A percentile compares a stretch with the other conserved stretches of the same genome.
Conservation (phyloP, 2,113 vertebrate species). For the Thoracochromis brauschi region DNA sequence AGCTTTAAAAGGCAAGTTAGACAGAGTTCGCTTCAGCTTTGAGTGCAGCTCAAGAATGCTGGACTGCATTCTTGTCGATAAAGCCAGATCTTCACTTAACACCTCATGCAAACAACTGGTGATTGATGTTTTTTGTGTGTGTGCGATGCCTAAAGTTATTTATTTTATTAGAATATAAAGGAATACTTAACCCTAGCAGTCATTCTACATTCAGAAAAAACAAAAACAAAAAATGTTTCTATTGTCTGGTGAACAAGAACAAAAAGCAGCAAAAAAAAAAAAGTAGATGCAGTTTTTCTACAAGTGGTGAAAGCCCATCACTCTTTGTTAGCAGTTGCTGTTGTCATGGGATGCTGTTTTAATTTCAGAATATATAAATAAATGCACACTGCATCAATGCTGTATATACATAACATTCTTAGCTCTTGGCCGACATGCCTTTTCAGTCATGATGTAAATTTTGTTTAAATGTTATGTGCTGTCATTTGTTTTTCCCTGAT, state of each 20-base stretch:
- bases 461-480: neutral
- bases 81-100: neutral
- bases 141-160: neutral
- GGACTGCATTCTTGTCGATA: neutral
- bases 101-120: neutral
- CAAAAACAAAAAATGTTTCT: neutral
- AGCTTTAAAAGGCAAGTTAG: constrained; percentile 5
- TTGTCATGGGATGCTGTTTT: neutral
- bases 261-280: neutral
- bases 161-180: neutral
- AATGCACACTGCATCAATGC: neutral
- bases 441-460: neutral
- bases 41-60: neutral
- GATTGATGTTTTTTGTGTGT: neutral
- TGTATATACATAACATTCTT: neutral
- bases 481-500: neutral
- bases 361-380: neutral
- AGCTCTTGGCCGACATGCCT: neutral
- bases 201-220: neutral
- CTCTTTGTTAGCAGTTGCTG: neutral
- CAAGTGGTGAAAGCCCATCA: neutral
- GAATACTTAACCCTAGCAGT: neutral
- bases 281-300: neutral
- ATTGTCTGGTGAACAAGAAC: constrained; percentile 3
- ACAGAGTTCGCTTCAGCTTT: neutral